Percentiles rank a stretch among this genome's conserved stretches.
Conservation (phyloP, 2,797 vertebrate genomes). For the Sebastes hopkinsi region DNA sequence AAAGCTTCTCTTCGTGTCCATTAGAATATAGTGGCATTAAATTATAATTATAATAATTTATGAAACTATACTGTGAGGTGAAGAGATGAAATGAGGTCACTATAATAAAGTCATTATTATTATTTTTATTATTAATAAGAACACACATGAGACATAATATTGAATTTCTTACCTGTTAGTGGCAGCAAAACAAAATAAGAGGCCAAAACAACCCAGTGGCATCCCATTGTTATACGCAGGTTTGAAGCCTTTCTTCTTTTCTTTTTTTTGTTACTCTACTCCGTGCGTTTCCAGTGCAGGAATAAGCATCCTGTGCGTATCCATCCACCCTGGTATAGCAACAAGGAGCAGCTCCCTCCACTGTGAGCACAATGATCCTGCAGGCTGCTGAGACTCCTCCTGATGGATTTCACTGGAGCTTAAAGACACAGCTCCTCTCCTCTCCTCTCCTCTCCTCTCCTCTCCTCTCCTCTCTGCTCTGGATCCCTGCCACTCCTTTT, state of each 20-base stretch:
- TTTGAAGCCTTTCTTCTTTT: slow-evolving; percentile 3
- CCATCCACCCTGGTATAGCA: slow-evolving; percentile 5
- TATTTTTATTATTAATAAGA: too few relatives aligned
- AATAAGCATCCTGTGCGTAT: slow-evolving; percentile 40
- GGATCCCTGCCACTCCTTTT: slow-evolving; percentile 68
- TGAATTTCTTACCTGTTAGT: slow-evolving; percentile 69
- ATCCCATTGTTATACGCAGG: slow-evolving; percentile 64
- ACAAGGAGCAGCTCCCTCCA: slow-evolving; percentile 17
- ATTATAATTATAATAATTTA: background rate
- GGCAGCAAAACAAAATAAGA: slow-evolving; percentile 57
- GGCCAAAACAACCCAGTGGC: slow-evolving; percentile 62
- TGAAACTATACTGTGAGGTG: background rate
- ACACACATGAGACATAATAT: background rate
- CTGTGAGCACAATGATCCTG: slow-evolving; percentile 37
- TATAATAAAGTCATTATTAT: background rate
- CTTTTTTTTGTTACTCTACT: slow-evolving; percentile 10
- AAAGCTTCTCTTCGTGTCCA: background rate
- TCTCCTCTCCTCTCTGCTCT: slow-evolving; percentile 20
- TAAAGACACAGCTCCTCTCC: slow-evolving; percentile 69
- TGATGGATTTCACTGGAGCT: slow-evolving; percentile 48
- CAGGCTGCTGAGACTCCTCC: slow-evolving; percentile 32
- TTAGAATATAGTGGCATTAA: background rate
- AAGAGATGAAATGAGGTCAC: background rate
- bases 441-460: slow-evolving; percentile 24
- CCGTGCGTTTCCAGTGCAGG: slow-evolving; percentile 32